Percentiles rank a stretch among this genome's conserved stretches.
These are phyloP conservation scores for Apodemus speciosus DNA, from an alignment of 2,113 vertebrate species.

Conservation along the genomic window DNA sequence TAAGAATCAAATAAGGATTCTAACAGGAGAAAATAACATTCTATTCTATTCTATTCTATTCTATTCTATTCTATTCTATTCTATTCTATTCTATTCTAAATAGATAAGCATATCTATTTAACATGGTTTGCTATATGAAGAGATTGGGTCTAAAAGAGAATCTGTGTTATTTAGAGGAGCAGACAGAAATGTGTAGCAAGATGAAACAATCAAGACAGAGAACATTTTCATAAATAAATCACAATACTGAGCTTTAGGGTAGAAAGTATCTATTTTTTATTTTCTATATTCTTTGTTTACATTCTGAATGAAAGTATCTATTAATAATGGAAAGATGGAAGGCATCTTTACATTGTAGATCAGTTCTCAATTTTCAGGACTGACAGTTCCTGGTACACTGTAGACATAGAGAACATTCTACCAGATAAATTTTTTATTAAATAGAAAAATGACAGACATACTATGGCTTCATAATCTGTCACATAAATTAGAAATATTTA, in stretches of 20 bases:
- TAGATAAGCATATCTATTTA: neutral
- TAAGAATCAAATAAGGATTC: conserved; percentile 1
- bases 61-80: no score
- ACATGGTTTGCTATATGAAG: neutral
- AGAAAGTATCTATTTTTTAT: neutral
- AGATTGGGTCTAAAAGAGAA: neutral
- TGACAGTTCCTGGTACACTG: neutral
- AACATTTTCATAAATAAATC: conserved; percentile 11
- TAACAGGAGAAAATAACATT: neutral
- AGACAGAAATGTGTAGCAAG: neutral
- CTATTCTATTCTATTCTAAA: no score
- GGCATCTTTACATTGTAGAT: neutral
- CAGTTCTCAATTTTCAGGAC: neutral
- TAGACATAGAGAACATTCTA: neutral
- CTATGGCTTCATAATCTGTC: neutral
- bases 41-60: no score
- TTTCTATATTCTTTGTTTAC: no score
- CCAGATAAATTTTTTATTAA: neutral
- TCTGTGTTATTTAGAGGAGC: neutral
- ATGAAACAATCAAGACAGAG: neutral
- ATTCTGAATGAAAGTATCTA: neutral
- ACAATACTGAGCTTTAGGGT: neutral
- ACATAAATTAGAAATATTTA: neutral
- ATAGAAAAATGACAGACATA: neutral
- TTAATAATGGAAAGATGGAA: neutral